A percentile compares a stretch with the other conserved stretches of the same genome.
These are phyloP conservation scores for Lasioglossum vierecki DNA, from an alignment of 2,888 invertebrate genomes.

Conservation along the genomic window DNA sequence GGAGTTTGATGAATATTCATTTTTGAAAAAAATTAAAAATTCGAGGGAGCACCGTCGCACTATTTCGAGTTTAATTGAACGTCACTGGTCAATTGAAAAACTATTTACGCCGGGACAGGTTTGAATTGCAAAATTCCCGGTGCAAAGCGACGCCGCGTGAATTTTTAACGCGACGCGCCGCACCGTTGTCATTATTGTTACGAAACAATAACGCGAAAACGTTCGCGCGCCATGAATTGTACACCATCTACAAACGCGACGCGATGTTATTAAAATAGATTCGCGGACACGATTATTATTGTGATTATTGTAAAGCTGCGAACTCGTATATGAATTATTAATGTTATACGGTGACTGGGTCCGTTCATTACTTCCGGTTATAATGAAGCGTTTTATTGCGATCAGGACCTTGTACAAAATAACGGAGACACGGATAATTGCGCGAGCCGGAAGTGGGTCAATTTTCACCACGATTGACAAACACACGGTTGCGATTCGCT, in stretches of 20 bases:
- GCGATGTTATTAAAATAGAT: background rate
- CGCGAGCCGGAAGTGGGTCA: constrained; percentile 45
- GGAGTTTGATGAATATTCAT: background rate
- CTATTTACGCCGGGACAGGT: background rate
- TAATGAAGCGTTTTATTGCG: constrained; percentile 44
- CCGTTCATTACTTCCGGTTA: constrained; percentile 29
- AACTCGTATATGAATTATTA: constrained; percentile 23
- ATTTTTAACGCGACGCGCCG: background rate
- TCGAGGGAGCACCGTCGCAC: background rate
- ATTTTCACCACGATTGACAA: constrained; percentile 53
- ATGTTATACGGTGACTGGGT: constrained; percentile 19
- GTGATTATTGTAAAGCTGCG: background rate
- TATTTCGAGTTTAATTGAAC: background rate
- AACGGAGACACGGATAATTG: constrained; percentile 50
- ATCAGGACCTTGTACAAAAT: constrained; percentile 42
- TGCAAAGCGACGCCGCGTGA: background rate
- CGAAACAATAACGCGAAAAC: background rate
- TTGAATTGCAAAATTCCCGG: background rate
- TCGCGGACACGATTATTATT: background rate
- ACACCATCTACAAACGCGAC: background rate
- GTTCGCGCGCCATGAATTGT: background rate
- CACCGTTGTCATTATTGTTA: background rate
- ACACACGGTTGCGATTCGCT: constrained; percentile 34
- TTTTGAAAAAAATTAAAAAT: background rate
- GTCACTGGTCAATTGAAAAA: background rate